A percentile compares a stretch with the other conserved stretches of the same genome.
These are phyloP conservation scores for Podotricha telesiphe DNA, from an alignment of 2,888 invertebrate species.

Conservation along the genomic window DNA sequence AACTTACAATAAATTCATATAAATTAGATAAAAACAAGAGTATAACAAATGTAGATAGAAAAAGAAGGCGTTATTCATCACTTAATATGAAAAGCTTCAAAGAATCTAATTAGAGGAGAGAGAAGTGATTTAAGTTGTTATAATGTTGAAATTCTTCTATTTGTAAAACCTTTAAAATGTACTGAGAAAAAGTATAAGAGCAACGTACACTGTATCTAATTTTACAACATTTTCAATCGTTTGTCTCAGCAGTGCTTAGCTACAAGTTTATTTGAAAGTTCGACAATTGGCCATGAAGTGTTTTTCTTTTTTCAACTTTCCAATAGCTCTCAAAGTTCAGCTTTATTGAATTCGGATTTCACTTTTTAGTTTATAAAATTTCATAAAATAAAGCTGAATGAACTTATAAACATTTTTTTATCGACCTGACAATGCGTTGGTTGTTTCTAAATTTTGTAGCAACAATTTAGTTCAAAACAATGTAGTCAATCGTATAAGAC, in stretches of 20 bases:
- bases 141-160: too few relatives aligned
- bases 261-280: conserved; percentile 64
- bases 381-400: conserved; percentile 40
- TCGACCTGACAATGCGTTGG: too few relatives aligned
- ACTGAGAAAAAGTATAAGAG: too few relatives aligned
- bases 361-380: conserved; percentile 43
- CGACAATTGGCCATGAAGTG: conserved; percentile 61
- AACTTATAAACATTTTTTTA: too few relatives aligned
- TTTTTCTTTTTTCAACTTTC: conserved; percentile 52
- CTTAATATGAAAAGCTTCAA: too few relatives aligned
- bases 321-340: conserved; percentile 44
- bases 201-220: conserved; percentile 31
- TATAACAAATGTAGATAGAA: too few relatives aligned
- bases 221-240: conserved; percentile 45
- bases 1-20: too few relatives aligned
- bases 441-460: not conserved
- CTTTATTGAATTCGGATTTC: conserved; percentile 46
- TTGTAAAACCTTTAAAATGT: too few relatives aligned
- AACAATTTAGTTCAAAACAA: conserved; percentile 3
- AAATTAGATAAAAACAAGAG: too few relatives aligned
- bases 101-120: too few relatives aligned
- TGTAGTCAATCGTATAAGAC: not conserved
- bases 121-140: too few relatives aligned
- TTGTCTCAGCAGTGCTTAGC: conserved; percentile 50
- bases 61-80: too few relatives aligned